These are phyloP conservation scores for Pteropus alecto DNA, from an alignment of 2,113 vertebrate species.

Conservation along the genomic window DNA sequence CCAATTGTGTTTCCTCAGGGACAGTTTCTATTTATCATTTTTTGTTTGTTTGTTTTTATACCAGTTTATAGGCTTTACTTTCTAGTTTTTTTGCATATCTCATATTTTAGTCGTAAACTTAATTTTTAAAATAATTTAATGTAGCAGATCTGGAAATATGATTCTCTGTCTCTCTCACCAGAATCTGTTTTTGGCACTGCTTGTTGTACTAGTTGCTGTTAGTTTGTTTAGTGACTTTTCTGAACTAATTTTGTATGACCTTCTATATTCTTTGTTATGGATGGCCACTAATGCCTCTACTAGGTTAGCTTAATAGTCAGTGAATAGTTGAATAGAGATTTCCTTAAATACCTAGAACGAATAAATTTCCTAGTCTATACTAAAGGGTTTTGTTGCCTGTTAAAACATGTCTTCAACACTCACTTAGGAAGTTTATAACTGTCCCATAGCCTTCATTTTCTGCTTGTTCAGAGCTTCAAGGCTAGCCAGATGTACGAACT, in stretches of 20 bases:
- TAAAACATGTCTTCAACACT: not conserved
- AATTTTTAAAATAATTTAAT: not conserved
- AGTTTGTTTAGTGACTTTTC: constrained; percentile 9
- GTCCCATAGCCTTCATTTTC: not conserved
- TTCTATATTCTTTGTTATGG: not conserved
- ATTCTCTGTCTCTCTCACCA: not conserved
- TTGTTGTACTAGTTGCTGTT: not conserved
- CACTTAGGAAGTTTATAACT: not conserved
- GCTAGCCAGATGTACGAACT: not conserved
- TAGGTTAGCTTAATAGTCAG: not conserved
- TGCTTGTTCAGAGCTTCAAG: not conserved
- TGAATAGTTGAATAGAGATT: not conserved
- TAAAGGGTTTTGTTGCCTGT: not conserved
- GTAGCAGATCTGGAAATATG: not conserved
- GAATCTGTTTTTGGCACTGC: not conserved
- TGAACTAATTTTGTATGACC: not conserved
- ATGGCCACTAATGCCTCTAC: not conserved
- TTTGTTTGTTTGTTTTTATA: not conserved
- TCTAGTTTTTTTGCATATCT: not conserved
- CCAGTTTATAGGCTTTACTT: not conserved
- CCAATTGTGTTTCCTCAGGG: not conserved
- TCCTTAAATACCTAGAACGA: not conserved
- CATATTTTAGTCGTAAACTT: not conserved
- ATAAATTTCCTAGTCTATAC: not conserved
- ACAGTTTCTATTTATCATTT: not conserved